Conservation (phyloP, 2,113 vertebrate species). For the Hippocampus barbouri region DNA sequence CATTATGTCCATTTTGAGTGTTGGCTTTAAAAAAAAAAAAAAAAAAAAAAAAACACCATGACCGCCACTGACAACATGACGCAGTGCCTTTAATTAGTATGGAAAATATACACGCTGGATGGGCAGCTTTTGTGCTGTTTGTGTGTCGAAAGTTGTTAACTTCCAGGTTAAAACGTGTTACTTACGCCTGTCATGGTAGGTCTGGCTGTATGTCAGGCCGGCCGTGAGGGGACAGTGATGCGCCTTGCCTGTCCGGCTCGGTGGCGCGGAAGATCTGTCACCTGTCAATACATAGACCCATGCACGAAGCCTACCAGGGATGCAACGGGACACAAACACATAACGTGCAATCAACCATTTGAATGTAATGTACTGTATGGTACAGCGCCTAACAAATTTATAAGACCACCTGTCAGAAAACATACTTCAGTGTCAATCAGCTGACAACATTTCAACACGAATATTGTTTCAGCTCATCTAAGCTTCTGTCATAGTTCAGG, state of each 20-base stretch:
- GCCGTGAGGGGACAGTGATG: conserved; percentile 63
- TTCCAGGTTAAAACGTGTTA: conserved; percentile 59
- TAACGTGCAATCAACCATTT: neutral
- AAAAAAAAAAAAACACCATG: conserved; percentile 18
- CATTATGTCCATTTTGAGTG: neutral
- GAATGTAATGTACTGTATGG: neutral
- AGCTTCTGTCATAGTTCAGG: too few species aligned
- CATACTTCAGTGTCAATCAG: neutral
- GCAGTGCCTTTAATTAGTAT: conserved; percentile 41
- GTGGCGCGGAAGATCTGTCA: conserved; percentile 64
- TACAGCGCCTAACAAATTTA: neutral
- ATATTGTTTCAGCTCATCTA: too few species aligned
- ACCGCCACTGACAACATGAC: conserved; percentile 5
- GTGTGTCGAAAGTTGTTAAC: conserved; percentile 58
- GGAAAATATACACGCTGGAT: conserved; percentile 40
- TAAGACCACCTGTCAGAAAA: neutral
- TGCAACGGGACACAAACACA: conserved; percentile 5
- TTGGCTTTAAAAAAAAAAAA: neutral
- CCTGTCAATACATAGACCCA: conserved; percentile 39
- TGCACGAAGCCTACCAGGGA: neutral
- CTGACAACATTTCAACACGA: neutral
- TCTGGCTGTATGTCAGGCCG: conserved; percentile 50
- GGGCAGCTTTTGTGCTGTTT: conserved; percentile 38
- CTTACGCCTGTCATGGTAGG: conserved; percentile 64
- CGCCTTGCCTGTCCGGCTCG: conserved; percentile 54